Evolutionary conservation across 1,140 invertebrate species (phyloP).

Genomic region (Bombus confusus): DNA sequence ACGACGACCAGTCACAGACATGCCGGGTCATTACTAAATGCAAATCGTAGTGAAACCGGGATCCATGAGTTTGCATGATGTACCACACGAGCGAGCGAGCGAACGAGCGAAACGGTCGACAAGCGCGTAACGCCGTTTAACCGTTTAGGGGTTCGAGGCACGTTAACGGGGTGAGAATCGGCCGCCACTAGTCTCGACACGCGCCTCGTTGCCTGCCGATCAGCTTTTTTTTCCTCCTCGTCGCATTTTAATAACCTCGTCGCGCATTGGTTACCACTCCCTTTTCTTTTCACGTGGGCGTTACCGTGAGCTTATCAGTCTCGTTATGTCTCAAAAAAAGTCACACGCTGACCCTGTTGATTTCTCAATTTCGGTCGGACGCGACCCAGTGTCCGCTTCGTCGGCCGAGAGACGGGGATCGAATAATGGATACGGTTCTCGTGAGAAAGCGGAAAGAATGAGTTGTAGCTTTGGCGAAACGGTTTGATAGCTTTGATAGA

Average conservation of each 20-base stretch:
- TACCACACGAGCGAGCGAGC: conserved; percentile 54
- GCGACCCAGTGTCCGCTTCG: not conserved
- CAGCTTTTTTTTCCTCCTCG: conserved; percentile 52
- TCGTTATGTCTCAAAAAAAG: conserved; percentile 43
- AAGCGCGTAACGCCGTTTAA: conserved; percentile 72
- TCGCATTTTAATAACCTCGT: conserved; percentile 72
- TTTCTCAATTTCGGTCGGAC: conserved; percentile 30
- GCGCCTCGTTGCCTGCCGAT: conserved; percentile 74
- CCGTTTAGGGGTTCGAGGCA: conserved; percentile 66
- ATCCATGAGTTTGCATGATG: conserved; percentile 73
- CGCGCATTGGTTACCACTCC: conserved; percentile 23
- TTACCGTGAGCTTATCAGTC: conserved; percentile 55
- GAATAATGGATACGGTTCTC: not conserved
- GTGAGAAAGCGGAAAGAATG: not conserved
- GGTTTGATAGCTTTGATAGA: not conserved
- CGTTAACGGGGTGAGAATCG: conserved; percentile 72
- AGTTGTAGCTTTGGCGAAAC: not conserved
- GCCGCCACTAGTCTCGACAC: conserved; percentile 68
- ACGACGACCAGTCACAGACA: conserved; percentile 44
- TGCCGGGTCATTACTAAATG: conserved; percentile 76
- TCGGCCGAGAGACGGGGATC: not conserved
- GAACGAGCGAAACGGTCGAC: conserved; percentile 35
- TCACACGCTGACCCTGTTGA: conserved; percentile 33
- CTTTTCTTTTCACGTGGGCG: conserved; percentile 49
- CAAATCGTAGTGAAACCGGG: conserved; percentile 71